Evolutionary conservation across 2,888 invertebrate genomes (phyloP).

Genomic region (Volucella zonaria): DNA sequence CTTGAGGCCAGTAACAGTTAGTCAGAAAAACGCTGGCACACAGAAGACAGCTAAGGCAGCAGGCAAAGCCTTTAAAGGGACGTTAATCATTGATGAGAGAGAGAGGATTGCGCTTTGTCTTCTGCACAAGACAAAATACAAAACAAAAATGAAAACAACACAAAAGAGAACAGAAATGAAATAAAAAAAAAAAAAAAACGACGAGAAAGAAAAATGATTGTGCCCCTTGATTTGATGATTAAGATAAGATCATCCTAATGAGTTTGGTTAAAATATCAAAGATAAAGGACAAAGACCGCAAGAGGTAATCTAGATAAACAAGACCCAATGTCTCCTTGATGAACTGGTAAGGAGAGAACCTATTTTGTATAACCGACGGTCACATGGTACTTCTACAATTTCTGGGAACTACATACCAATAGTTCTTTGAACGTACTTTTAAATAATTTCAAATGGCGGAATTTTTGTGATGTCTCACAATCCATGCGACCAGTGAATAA

Average conservation of each 20-base stretch:
- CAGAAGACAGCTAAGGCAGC: constrained; percentile 1
- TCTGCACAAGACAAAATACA: constrained; percentile 14
- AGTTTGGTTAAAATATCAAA: constrained; percentile 56
- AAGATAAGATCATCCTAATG: constrained; percentile 71
- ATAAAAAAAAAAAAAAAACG: constrained; percentile 2
- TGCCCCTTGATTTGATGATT: constrained; percentile 64
- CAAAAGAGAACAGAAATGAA: background rate
- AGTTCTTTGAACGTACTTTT: too few relatives aligned
- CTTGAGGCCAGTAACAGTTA: constrained; percentile 59
- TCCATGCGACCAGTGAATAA: too few relatives aligned
- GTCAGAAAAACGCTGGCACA: constrained; percentile 32
- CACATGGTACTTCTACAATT: too few relatives aligned
- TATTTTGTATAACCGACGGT: too few relatives aligned
- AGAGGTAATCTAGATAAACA: constrained; percentile 34
- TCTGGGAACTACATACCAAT: too few relatives aligned
- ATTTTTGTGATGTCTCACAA: too few relatives aligned
- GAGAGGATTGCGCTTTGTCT: constrained; percentile 47
- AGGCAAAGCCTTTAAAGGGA: constrained; percentile 34
- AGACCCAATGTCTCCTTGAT: background rate
- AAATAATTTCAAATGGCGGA: too few relatives aligned
- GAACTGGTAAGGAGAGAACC: too few relatives aligned
- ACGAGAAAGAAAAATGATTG: constrained; percentile 46
- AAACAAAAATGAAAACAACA: constrained; percentile 2
- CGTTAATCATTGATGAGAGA: constrained; percentile 59
- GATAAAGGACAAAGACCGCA: constrained; percentile 34